Conservation (phyloP, 2,797 vertebrate genomes). For the Anableps anableps region DNA sequence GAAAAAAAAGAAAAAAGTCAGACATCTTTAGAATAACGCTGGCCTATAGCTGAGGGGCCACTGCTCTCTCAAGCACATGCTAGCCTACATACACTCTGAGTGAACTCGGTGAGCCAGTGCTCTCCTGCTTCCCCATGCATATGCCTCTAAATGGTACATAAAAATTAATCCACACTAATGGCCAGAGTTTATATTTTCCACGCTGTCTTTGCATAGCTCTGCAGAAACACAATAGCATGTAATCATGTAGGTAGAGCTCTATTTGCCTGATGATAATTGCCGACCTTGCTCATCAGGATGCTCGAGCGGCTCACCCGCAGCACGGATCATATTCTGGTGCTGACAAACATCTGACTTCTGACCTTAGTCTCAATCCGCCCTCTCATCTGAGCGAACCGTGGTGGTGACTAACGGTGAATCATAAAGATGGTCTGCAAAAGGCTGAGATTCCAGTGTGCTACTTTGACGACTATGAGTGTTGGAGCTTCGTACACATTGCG, state of each 20-base stretch:
- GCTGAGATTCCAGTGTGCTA: background rate
- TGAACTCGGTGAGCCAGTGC: conserved; percentile 46
- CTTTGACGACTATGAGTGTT: background rate
- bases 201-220: conserved; percentile 14
- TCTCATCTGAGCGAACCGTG: conserved; percentile 25
- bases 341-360: conserved; percentile 45
- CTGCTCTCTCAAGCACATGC: conserved; percentile 49
- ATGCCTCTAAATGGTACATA: background rate
- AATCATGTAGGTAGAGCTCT: conserved; percentile 77
- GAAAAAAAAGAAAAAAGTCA: conserved; percentile 6
- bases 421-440: background rate
- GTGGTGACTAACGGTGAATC: conserved; percentile 30
- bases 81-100: conserved; percentile 69
- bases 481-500: background rate
- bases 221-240: conserved; percentile 63
- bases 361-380: conserved; percentile 35
- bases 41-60: conserved; percentile 60
- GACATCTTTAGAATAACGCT: conserved; percentile 13
- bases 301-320: conserved; percentile 42
- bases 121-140: conserved; percentile 16
- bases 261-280: conserved; percentile 80
- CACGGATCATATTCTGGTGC: conserved; percentile 13
- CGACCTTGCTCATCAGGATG: conserved; percentile 57
- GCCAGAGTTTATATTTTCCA: conserved; percentile 40
- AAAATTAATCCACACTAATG: conserved; percentile 9